Base-by-base conservation (phyloP, 2,113 vertebrate species). In the Atherinomorus stipes region DNA sequence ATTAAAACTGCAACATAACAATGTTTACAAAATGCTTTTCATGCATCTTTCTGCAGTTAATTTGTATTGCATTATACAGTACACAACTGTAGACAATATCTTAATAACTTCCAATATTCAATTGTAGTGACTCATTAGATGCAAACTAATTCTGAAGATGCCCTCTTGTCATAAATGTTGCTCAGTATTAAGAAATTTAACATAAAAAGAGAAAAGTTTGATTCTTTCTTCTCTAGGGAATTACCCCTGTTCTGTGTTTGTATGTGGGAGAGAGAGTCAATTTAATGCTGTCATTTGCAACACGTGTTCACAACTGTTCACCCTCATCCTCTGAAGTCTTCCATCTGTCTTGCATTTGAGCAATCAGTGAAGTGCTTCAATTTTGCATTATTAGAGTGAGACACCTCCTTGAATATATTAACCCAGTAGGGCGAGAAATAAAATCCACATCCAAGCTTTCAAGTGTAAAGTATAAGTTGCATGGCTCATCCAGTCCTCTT, bases 401-500 rank as follows among this genome's bases (percentile, higher is more conserved):
- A 61, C 80, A 74, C 72, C 69, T 58, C 84, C 73, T 58, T 89
- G 75, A 83, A 86, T 84, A 81, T 60, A 23, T 82, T 83, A 81
- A 62, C 58, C 73, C 81, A 34, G 31, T 38, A 61, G 45, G 38
- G 21, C 7, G 25, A 76, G 62, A 60, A 81, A 84, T 61, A 70
- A 68, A 62, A 70, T 82, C 84, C 63, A 84, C 80, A 76, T 77
- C 51, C 59, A 70, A 63, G 57, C 53, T 31, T 80, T 54, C 44
- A 60, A 57, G 67, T 79, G 66, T n/a, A 49, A 64, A 67, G 70
- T 28, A 38, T 86, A 81, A 80, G 28, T 68, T 78, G 73, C 57
- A 23, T 51, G 23, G 11, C 51, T 16, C 58, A 52, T 25, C 45
- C 13, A 52, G 5, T 54, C 7, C 12, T 28, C 38, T 53, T 54